These are phyloP conservation scores for Marmota monax DNA, from an alignment of 2,113 vertebrate species.

Conservation along the genomic window DNA sequence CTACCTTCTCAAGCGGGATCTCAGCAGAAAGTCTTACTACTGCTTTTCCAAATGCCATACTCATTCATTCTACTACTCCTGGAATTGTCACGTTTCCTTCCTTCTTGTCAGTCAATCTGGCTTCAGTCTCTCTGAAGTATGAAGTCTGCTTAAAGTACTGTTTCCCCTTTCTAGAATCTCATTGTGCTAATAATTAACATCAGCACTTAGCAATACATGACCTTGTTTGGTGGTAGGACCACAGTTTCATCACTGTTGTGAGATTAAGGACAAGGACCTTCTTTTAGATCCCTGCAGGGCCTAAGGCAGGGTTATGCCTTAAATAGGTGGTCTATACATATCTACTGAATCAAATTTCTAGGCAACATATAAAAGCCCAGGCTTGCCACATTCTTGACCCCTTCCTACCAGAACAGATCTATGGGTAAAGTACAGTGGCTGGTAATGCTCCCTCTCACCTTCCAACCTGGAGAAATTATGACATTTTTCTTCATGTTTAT, in stretches of 20 bases:
- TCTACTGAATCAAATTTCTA: slow-evolving; percentile 47
- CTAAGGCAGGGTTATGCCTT: neutral
- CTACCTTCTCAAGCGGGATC: neutral
- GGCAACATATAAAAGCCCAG: neutral
- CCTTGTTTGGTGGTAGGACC: neutral
- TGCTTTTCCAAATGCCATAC: neutral
- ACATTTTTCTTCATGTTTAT: neutral
- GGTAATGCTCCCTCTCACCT: neutral
- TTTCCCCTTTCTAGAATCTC: slow-evolving; percentile 26
- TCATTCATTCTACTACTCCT: neutral
- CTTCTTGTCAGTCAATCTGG: neutral
- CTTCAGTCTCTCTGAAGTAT: neutral
- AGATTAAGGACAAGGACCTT: neutral
- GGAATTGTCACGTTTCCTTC: slow-evolving; percentile 23
- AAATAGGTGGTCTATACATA: neutral
- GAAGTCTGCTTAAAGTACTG: slow-evolving; percentile 50
- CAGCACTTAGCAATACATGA: neutral
- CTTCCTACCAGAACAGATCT: slow-evolving; percentile 32
- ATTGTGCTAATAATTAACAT: neutral
- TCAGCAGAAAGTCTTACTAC: slow-evolving; percentile 9
- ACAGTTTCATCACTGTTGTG: neutral
- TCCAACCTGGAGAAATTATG: neutral
- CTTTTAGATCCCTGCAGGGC: neutral
- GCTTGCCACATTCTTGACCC: neutral
- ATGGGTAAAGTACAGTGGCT: neutral